Base-by-base conservation (phyloP, 2,888 invertebrate genomes). In the Acleris emargana region DNA sequence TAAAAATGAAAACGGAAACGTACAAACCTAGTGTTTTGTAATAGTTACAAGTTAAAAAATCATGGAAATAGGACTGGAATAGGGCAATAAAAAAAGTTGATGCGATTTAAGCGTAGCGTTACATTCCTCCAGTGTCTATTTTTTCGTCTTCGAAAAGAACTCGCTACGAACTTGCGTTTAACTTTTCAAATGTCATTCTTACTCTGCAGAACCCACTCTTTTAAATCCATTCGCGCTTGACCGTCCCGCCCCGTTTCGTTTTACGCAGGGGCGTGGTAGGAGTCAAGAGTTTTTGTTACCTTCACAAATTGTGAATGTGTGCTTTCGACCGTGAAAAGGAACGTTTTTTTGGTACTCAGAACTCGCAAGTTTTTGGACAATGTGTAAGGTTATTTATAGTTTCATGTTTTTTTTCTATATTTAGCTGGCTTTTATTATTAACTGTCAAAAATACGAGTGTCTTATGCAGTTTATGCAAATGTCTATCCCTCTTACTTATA, bases 231-330 rank as follows among this genome's bases (percentile, higher is more conserved):
- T 59, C 59, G 18, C 25, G 5, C 58, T 64, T 59, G 49, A 17
- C 63, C 58, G 53, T 16, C 38, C 62, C 49, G 38, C 55, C 51
- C 59, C 42, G 64, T 51, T 67, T 68, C 59, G 67, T 67, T 69
- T 45, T 47, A 45, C 58, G 60, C 67, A 61, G 57, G 68, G 73
- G 76, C 72, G 76, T 74, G 72, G 71, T 18, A 45, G 1, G 64
- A 53, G 63, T 59, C 57, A 61, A 66, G 71, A 71, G 72, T 71
- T 76, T 71, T 69, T 70, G 69, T 62, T 72, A 63, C 69, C 74
- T 72, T 73, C 69, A 72, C 75, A 72, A 76, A 76, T 75, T 73
- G 72, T 71, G 69, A 71, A 73, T 73, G 69, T 75, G 62, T 68
- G 69, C 71, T 59, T 72, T 69, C 69, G 72, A 73, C 74, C 73